These are phyloP conservation scores for Corydoras maculifer DNA, from an alignment of 2,113 vertebrate genomes.

Conservation along the genomic window DNA sequence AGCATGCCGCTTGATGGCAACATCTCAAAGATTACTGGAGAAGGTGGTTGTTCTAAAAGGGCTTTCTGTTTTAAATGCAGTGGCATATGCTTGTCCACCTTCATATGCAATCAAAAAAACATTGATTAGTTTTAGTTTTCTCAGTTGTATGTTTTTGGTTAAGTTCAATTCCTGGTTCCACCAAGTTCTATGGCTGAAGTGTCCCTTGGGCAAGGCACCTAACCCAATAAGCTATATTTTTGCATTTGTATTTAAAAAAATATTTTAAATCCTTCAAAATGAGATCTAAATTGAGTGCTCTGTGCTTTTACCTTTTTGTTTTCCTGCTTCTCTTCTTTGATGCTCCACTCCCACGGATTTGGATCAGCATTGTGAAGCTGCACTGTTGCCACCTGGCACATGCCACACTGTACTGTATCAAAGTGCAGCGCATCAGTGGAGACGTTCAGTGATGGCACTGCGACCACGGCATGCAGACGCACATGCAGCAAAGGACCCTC, in stretches of 20 bases:
- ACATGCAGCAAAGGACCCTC: conserved; percentile 67
- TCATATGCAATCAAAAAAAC: conserved; percentile 18
- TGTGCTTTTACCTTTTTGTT: conserved; percentile 66
- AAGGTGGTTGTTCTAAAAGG: conserved; percentile 45
- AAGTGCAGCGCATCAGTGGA: conserved; percentile 71
- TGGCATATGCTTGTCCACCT: conserved; percentile 71
- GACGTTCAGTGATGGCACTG: conserved; percentile 59
- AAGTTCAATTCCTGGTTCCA: too few species aligned
- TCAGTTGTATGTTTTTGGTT: too few species aligned
- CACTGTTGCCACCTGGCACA: conserved; percentile 73
- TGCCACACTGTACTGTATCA: conserved; percentile 67
- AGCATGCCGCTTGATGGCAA: conserved; percentile 67
- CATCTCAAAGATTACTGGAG: conserved; percentile 64
- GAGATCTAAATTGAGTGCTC: too few species aligned
- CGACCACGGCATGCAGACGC: conserved; percentile 65
- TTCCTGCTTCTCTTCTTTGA: conserved; percentile 49
- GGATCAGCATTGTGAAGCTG: conserved; percentile 71
- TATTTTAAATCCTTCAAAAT: too few species aligned
- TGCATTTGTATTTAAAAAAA: too few species aligned
- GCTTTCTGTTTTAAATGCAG: conserved; percentile 51
- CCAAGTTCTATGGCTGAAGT: too few species aligned
- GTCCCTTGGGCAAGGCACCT: too few species aligned
- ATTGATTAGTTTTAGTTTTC: too few species aligned
- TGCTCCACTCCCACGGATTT: conserved; percentile 74
- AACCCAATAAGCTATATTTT: too few species aligned